A percentile compares a stretch with the other conserved stretches of the same genome.
Conservation (phyloP, 1,140 invertebrate species). For the Mesaphorura yosii region DNA sequence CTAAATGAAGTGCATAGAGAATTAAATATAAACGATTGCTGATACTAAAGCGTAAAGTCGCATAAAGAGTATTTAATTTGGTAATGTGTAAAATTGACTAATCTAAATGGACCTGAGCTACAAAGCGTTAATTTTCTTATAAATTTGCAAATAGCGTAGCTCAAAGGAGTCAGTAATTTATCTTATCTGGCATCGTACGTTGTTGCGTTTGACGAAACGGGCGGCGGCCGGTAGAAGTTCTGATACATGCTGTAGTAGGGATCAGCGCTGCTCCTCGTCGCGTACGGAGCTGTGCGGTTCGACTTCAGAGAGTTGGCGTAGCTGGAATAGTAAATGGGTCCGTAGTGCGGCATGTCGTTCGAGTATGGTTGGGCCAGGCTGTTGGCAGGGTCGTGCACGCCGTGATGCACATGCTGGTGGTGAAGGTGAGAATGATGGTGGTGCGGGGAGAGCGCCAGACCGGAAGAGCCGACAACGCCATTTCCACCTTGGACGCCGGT, state of each 20-base stretch:
- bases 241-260: conserved; percentile 30
- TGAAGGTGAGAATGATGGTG: not conserved
- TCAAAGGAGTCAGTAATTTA: not conserved
- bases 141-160: not conserved
- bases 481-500: conserved; percentile 4
- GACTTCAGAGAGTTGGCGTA: conserved; percentile 19
- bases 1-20: too few relatives aligned
- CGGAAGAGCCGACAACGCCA: too few relatives aligned
- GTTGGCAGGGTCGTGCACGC: conserved; percentile 1
- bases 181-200: conserved; percentile 24
- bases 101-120: not conserved
- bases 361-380: conserved; percentile 39
- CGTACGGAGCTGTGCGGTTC: conserved; percentile 10
- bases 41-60: too few relatives aligned
- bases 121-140: not conserved
- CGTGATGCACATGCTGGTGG: not conserved
- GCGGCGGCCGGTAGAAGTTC: conserved; percentile 26
- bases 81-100: not conserved
- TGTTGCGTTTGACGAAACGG: conserved; percentile 28
- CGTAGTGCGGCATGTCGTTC: conserved; percentile 41
- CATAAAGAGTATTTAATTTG: too few relatives aligned
- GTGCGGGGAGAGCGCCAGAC: not conserved
- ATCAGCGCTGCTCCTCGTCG: conserved; percentile 12
- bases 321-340: conserved; percentile 41
- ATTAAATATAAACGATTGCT: too few relatives aligned